Evolutionary conservation across 1,140 invertebrate genomes (phyloP).

Genomic region (Fopius arisanus): DNA sequence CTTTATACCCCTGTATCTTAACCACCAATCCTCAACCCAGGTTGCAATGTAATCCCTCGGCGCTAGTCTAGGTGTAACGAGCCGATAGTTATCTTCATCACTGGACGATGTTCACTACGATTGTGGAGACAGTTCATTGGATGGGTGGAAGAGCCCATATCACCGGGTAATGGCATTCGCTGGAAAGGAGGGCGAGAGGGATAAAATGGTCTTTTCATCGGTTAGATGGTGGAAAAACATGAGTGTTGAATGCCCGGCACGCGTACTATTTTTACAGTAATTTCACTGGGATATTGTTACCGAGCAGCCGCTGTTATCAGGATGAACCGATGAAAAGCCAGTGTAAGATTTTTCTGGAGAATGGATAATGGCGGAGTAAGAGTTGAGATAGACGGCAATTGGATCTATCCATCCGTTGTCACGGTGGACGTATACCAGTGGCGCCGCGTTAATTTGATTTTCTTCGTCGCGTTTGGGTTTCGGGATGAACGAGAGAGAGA

Average conservation of each 20-base stretch:
- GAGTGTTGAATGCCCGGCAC: conserved; percentile 32
- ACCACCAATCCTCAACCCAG: not conserved
- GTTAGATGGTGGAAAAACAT: not conserved
- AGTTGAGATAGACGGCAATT: conserved; percentile 21
- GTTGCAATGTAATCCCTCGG: conserved; percentile 1
- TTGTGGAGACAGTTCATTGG: conserved; percentile 6
- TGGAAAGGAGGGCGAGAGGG: not conserved
- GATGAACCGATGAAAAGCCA: not conserved
- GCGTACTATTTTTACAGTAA: conserved; percentile 23
- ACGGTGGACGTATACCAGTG: conserved; percentile 27
- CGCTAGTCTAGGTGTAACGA: conserved; percentile 46
- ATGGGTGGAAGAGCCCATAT: not conserved
- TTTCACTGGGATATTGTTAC: not conserved
- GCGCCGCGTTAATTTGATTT: conserved; percentile 58
- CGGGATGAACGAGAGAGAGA: conserved; percentile 46
- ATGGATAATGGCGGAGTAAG: not conserved
- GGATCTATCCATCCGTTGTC: conserved; percentile 29
- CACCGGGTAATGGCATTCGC: not conserved
- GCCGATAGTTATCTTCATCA: conserved; percentile 56
- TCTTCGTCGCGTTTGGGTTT: conserved; percentile 50
- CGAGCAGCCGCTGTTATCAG: not conserved
- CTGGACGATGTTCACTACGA: conserved; percentile 20
- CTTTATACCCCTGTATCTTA: not conserved
- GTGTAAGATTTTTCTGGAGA: not conserved
- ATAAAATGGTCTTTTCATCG: conserved; percentile 12